Conservation (phyloP, 2,113 vertebrate species). For the Vimba vimba region DNA sequence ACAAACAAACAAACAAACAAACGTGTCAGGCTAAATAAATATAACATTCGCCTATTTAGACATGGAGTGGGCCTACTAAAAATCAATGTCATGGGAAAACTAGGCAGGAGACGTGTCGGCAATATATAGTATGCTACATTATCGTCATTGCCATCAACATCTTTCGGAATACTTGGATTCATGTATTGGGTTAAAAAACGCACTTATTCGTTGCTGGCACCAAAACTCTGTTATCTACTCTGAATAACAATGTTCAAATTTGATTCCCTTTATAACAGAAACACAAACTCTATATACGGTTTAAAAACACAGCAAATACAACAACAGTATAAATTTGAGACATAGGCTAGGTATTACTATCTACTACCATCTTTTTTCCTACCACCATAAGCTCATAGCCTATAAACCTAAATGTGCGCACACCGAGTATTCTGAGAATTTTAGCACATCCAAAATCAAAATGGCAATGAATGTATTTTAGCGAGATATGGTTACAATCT, state of each 20-base stretch:
- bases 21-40: not conserved
- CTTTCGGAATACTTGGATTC: not conserved
- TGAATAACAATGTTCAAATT: not conserved
- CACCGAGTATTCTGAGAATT: not conserved
- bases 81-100: not conserved
- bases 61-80: not conserved
- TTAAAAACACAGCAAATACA: not conserved
- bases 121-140: not conserved
- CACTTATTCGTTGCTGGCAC: not conserved
- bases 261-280: not conserved
- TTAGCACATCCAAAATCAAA: not conserved
- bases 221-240: not conserved
- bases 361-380: not conserved
- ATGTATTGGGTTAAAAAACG: not conserved
- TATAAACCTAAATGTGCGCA: not conserved
- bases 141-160: not conserved
- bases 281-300: not conserved
- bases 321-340: not conserved
- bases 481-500: not conserved
- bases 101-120: not conserved
- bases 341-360: not conserved
- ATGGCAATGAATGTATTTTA: not conserved
- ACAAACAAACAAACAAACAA: no score
- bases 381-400: not conserved
- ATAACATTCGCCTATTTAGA: not conserved